Percentiles rank a stretch among this genome's conserved stretches.
phyloP scores from a whole-genome alignment of 2,113 vertebrate species.

The Gracilinanus agilis region DNA sequence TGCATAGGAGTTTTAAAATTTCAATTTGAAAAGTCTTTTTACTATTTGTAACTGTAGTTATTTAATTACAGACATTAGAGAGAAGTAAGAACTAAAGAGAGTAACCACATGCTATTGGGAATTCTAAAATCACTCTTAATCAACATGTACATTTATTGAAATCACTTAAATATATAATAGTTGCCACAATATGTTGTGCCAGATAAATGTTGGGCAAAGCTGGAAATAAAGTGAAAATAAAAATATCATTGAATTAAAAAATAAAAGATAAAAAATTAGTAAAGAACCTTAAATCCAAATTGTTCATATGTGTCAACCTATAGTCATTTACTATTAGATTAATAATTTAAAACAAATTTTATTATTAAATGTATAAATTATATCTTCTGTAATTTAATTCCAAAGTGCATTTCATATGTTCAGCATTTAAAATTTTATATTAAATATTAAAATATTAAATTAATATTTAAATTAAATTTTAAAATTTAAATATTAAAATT shows the following conservation, averaged over 20 bases:
- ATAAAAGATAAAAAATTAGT: not conserved
- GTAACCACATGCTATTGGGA: not conserved
- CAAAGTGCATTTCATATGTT: not conserved
- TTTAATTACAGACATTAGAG: not conserved
- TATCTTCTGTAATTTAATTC: not conserved
- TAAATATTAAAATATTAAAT: no score
- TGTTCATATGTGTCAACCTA: not conserved
- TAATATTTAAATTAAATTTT: no score
- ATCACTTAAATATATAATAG: no score
- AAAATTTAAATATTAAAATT: no score
- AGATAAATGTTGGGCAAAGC: not conserved
- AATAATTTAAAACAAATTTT: not conserved
- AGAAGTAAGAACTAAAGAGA: not conserved
- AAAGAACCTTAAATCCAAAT: not conserved
- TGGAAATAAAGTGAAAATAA: not conserved
- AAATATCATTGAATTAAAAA: not conserved
- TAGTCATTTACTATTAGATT: not conserved
- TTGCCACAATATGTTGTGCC: no score
- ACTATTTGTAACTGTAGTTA: not conserved
- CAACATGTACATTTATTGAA: no score
- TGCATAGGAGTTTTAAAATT: constrained; percentile 4
- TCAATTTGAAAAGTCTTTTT: not conserved
- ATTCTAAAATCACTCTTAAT: not conserved
- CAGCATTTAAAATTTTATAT: not conserved
- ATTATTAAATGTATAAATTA: not conserved